Base-by-base conservation (phyloP, 2,888 invertebrate species). In the Nasonia oneida region DNA sequence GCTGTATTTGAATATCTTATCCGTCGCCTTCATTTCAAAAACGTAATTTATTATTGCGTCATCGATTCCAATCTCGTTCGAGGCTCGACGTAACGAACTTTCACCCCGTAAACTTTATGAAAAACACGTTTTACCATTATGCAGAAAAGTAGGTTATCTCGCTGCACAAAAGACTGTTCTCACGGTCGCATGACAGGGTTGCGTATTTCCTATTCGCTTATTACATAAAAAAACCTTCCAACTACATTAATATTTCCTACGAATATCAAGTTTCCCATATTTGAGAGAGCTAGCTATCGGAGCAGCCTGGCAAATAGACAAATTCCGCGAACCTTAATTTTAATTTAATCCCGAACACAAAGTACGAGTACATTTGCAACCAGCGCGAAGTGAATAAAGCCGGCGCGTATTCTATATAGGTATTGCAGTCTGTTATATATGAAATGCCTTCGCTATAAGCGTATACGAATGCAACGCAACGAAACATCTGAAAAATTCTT, bases 91-190 rank as follows among this genome's bases (percentile, higher is more conserved):
- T 14, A 75, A 47, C 33, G n/a, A 75, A 47, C 15, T 53, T 33
- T 53, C 3, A 33, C 53, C 53, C 33, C 2, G 47, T 12, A 50
- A 47, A 39, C 50, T 42, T 76, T 8, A 37, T 76, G 33, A 3
- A 37, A 64, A 23, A 29, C 42, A n/a, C n/a, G 29, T 29, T 78
- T 47, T 42, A 61, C 29, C 29, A 61, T 61, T 39, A 37, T 61
- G 15, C n/a, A 37, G n/a, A 70, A 80, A 80, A 80, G 37, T 71
- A 47, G 79, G 80, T 80, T 80, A 80, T 71, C 80, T 80, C 3
- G 0, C 29, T 29, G 29, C 71, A 70, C 12, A 70, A 71, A 71
- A 80, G 50, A 33, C 18, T n/a, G 15, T 70, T 42, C 47, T n/a
- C 50, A 47, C 12, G 67, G 18, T 79, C 29, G 70, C 79, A 79